These are phyloP conservation scores for Toxostoma redivivum DNA, from an alignment of 2,113 vertebrate species.

Conservation along the genomic window DNA sequence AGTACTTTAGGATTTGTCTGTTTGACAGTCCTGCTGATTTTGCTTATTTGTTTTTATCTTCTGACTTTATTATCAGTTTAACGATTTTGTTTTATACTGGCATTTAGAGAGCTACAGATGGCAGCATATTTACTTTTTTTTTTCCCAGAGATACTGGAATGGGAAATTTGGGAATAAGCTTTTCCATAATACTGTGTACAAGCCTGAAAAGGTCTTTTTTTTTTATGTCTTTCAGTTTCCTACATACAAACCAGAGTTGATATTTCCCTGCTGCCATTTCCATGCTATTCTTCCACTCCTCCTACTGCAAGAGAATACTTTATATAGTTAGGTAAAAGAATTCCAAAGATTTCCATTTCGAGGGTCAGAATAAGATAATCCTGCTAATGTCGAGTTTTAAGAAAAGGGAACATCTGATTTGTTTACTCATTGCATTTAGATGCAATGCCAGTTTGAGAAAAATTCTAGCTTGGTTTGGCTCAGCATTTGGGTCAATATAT, in stretches of 20 bases:
- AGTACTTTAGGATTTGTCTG: not conserved
- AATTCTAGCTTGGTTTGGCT: not conserved
- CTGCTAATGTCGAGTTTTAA: not conserved
- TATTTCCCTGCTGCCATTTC: not conserved
- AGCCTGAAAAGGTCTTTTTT: not conserved
- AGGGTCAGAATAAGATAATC: not conserved
- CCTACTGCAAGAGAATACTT: not conserved
- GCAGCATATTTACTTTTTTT: not conserved
- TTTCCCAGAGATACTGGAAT: not conserved
- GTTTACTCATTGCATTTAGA: not conserved
- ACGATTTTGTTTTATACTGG: not conserved
- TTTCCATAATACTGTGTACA: not conserved
- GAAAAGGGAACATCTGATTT: not conserved
- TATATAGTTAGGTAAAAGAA: not conserved
- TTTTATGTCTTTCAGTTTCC: not conserved
- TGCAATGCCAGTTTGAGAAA: not conserved
- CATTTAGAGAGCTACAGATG: not conserved
- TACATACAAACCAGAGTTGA: not conserved
- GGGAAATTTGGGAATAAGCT: not conserved
- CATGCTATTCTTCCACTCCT: not conserved
- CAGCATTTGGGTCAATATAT: not conserved
- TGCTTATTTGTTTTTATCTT: not conserved
- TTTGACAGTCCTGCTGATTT: constrained; percentile 3
- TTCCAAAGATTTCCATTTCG: not conserved
- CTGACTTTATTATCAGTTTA: not conserved